Evolutionary conservation across 2,113 vertebrate species (phyloP).

Genomic region (Platichthys flesus): DNA sequence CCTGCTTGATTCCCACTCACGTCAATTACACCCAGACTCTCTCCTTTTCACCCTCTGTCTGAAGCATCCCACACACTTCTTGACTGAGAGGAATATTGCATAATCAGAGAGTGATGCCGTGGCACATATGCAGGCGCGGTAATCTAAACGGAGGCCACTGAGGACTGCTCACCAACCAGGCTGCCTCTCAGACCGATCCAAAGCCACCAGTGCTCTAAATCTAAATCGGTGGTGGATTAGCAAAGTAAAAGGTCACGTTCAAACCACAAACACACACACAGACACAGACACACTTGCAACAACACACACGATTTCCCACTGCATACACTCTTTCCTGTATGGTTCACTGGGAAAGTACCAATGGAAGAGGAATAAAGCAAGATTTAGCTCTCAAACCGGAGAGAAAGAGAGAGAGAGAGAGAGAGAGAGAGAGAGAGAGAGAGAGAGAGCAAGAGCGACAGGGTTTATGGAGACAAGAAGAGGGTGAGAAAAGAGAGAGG

Average conservation of each 20-base stretch:
- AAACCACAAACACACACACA: constrained; percentile 19
- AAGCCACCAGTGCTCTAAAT: constrained; percentile 35
- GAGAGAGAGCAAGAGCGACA: constrained; percentile 11
- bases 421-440: background rate
- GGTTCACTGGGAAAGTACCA: constrained; percentile 51
- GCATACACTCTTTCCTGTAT: constrained; percentile 22
- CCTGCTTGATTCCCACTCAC: background rate
- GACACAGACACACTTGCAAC: background rate
- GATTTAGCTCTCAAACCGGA: constrained; percentile 32
- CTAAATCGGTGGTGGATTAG: constrained; percentile 55
- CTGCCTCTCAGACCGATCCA: constrained; percentile 29
- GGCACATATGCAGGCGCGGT: constrained; percentile 15
- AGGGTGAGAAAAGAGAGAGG: constrained; percentile 18
- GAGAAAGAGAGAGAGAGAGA: background rate
- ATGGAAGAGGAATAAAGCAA: constrained; percentile 22
- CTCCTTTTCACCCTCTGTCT: constrained; percentile 23
- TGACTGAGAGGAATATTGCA: constrained; percentile 39
- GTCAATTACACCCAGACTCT: constrained; percentile 5
- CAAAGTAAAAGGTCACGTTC: constrained; percentile 60
- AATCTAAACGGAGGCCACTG: constrained; percentile 31
- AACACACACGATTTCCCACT: background rate
- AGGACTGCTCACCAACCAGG: constrained; percentile 17
- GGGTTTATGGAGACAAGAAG: constrained; percentile 6
- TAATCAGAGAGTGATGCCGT: constrained; percentile 33
- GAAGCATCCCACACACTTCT: constrained; percentile 51